These are phyloP conservation scores for Drosophila melanogaster DNA, from an alignment of 1,140 invertebrate genomes.

Conservation along the genomic window DNA sequence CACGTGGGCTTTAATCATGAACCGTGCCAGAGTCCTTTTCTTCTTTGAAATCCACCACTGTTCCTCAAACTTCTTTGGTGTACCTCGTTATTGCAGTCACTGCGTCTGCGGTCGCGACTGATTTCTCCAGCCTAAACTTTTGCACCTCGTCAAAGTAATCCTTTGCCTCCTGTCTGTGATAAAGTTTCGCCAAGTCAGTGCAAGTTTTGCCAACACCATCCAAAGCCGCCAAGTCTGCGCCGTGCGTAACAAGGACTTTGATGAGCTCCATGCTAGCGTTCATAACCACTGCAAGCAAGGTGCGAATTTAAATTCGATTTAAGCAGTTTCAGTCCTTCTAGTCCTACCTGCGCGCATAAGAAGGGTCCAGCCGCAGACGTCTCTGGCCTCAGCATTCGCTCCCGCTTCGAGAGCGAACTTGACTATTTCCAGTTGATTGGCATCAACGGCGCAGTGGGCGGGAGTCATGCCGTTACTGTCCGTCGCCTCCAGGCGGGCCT, in stretches of 20 bases:
- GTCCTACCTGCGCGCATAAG: constrained; percentile 73
- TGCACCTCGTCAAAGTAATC: constrained; percentile 72
- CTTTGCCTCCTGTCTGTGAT: constrained; percentile 48
- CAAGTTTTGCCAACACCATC: constrained; percentile 67
- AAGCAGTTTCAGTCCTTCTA: neutral
- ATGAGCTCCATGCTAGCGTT: constrained; percentile 64
- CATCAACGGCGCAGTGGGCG: constrained; percentile 77
- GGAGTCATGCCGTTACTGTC: constrained; percentile 80
- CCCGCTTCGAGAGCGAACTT: constrained; percentile 76
- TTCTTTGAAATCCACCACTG: too few relatives aligned
- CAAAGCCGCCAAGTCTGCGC: constrained; percentile 58
- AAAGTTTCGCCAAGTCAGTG: constrained; percentile 70
- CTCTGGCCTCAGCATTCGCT: constrained; percentile 69
- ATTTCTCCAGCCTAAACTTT: constrained; percentile 33
- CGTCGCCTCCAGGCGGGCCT: constrained; percentile 66
- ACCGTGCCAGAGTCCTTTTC: too few relatives aligned
- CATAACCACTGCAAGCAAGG: constrained; percentile 67
- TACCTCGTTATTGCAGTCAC: neutral
- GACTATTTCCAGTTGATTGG: constrained; percentile 76
- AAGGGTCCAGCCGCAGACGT: constrained; percentile 75
- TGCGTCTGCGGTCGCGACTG: constrained; percentile 18
- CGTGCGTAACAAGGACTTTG: constrained; percentile 71
- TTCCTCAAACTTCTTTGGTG: constrained; percentile 6
- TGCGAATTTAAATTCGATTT: constrained; percentile 5
- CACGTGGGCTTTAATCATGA: too few relatives aligned